Evolutionary conservation across 1,140 invertebrate species (phyloP).

Genomic region (Listronotus bonariensis): DNA sequence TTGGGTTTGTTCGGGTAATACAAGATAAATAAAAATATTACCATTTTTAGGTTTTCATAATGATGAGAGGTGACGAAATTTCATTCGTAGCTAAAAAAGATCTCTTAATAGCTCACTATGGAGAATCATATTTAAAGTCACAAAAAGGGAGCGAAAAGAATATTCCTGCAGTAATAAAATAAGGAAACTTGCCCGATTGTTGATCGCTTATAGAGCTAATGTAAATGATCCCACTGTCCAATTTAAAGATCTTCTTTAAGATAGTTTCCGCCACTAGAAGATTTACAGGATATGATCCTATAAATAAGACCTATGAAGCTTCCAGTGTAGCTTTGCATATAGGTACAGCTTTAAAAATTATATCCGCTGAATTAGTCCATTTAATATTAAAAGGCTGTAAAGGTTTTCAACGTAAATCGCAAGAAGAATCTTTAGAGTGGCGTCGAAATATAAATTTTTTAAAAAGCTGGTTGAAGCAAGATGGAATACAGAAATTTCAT

Average conservation of each 20-base stretch:
- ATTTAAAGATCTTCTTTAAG: slow-evolving; percentile 31
- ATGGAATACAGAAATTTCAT: slow-evolving; percentile 39
- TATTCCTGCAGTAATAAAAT: slow-evolving; percentile 36
- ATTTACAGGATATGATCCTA: slow-evolving; percentile 33
- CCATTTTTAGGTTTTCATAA: slow-evolving; percentile 20
- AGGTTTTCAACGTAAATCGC: slow-evolving; percentile 34
- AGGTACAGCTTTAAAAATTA: slow-evolving; percentile 31
- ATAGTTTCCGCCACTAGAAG: too few species aligned
- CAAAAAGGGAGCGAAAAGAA: slow-evolving; percentile 27
- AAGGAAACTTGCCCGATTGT: slow-evolving; percentile 37
- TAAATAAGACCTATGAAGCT: slow-evolving; percentile 32
- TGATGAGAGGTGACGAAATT: slow-evolving; percentile 37
- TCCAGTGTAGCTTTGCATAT: slow-evolving; percentile 37
- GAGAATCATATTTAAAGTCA: slow-evolving; percentile 38
- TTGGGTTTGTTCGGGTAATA: neutral
- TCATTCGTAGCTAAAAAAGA: slow-evolving; percentile 38
- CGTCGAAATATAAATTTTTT: slow-evolving; percentile 36
- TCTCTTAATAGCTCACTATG: slow-evolving; percentile 34
- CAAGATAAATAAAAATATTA: neutral
- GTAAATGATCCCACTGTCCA: slow-evolving; percentile 24
- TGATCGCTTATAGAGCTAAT: slow-evolving; percentile 26
- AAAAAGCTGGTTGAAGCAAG: slow-evolving; percentile 30
- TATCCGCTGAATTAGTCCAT: slow-evolving; percentile 32
- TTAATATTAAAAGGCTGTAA: slow-evolving; percentile 33
- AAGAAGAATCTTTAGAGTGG: slow-evolving; percentile 20